These are phyloP conservation scores for Spizaetus ornatus DNA, from an alignment of 2,113 vertebrate species.

Conservation along the genomic window DNA sequence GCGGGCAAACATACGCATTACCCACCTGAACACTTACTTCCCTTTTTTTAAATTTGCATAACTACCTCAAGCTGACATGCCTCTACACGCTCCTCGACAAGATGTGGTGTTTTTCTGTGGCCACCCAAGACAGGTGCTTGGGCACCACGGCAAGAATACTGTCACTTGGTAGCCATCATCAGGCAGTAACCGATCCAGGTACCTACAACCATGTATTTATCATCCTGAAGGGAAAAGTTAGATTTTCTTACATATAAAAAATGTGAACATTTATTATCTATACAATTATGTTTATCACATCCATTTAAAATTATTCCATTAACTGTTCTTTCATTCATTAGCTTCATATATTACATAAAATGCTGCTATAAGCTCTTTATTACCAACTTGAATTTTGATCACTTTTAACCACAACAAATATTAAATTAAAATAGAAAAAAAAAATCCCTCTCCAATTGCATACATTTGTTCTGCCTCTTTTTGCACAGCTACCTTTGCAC, in stretches of 20 bases:
- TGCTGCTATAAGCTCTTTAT: background rate
- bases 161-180: background rate
- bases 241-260: background rate
- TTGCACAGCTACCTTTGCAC: background rate
- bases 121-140: background rate
- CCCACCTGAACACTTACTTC: background rate
- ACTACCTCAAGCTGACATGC: background rate
- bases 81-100: background rate
- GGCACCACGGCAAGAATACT: background rate
- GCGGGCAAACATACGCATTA: background rate
- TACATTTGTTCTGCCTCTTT: background rate
- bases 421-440: background rate
- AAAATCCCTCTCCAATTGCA: background rate
- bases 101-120: background rate
- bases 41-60: background rate
- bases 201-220: background rate
- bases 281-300: background rate
- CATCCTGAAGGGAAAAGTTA: background rate
- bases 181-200: background rate
- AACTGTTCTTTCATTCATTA: background rate
- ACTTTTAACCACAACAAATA: background rate
- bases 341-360: background rate
- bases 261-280: background rate
- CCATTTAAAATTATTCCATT: background rate
- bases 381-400: background rate